Percentiles rank a stretch among this genome's conserved stretches.
These are phyloP conservation scores for Gracilinanus agilis DNA, from an alignment of 2,113 vertebrate species.

Conservation along the genomic window DNA sequence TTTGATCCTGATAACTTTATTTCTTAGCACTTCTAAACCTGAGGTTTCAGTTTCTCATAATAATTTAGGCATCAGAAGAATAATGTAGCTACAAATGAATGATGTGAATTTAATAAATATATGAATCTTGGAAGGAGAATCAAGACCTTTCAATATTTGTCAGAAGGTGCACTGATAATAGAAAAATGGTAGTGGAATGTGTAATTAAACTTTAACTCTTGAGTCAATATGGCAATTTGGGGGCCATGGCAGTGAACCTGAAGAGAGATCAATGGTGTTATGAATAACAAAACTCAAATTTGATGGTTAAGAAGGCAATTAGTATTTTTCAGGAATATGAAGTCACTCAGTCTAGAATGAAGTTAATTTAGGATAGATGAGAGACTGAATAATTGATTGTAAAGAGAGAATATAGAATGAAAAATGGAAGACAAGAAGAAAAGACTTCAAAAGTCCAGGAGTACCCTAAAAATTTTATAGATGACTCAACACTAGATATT, in stretches of 20 bases:
- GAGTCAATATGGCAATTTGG: neutral
- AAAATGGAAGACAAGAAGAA: neutral
- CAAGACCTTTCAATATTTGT: neutral
- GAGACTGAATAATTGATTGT: neutral
- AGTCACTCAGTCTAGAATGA: neutral
- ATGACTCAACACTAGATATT: neutral
- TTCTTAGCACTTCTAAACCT: neutral
- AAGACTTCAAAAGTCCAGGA: neutral
- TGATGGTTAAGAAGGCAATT: neutral
- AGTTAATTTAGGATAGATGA: neutral
- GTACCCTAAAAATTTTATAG: neutral
- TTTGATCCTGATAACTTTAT: neutral
- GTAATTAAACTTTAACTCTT: neutral
- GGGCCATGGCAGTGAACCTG: neutral
- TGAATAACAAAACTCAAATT: neutral
- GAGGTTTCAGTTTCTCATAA: neutral
- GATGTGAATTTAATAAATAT: neutral
- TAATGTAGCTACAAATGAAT: neutral
- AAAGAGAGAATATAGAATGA: neutral
- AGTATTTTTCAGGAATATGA: neutral
- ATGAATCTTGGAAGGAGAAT: neutral
- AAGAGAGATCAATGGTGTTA: neutral
- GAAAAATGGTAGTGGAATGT: neutral
- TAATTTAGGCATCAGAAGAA: neutral
- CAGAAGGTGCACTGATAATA: neutral